Percentiles rank a stretch among this genome's conserved stretches.
phyloP scores from a whole-genome alignment of 2,888 invertebrate species.

The Cerceris ruficornis region DNA sequence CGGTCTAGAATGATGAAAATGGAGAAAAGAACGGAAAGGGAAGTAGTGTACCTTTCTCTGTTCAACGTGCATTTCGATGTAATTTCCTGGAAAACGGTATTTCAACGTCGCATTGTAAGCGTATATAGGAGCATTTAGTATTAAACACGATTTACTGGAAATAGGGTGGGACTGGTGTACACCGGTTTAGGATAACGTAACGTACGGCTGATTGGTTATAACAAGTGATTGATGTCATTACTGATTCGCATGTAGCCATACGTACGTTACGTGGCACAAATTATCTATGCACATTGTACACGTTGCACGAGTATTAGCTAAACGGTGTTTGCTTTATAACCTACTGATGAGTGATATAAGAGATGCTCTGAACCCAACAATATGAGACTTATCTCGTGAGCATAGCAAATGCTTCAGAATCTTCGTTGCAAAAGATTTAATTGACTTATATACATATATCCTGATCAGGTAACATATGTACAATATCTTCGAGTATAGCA shows the following conservation, averaged over 20 bases:
- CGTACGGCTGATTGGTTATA: constrained; percentile 67
- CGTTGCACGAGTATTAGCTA: constrained; percentile 61
- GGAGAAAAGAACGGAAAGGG: constrained; percentile 41
- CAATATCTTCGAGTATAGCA: no score
- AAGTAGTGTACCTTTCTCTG: constrained; percentile 34
- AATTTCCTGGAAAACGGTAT: constrained; percentile 57
- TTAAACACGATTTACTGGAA: constrained; percentile 57
- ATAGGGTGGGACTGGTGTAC: constrained; percentile 18
- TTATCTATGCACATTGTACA: constrained; percentile 64
- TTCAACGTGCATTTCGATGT: constrained; percentile 43
- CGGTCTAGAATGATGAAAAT: constrained; percentile 25
- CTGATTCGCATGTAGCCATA: constrained; percentile 31
- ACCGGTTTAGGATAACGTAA: constrained; percentile 65
- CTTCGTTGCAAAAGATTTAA: no score
- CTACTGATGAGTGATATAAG: constrained; percentile 49
- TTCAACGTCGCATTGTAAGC: constrained; percentile 8
- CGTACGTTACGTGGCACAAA: constrained; percentile 41
- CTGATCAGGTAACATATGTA: no score
- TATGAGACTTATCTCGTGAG: not conserved
- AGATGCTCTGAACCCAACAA: constrained; percentile 16
- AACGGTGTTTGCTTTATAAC: constrained; percentile 58
- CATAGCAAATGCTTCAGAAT: no score
- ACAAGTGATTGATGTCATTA: constrained; percentile 70
- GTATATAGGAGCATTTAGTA: constrained; percentile 7
- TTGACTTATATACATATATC: no score